Evolutionary conservation across 2,113 vertebrate species (phyloP).

Genomic region (Callaeas wilsoni): DNA sequence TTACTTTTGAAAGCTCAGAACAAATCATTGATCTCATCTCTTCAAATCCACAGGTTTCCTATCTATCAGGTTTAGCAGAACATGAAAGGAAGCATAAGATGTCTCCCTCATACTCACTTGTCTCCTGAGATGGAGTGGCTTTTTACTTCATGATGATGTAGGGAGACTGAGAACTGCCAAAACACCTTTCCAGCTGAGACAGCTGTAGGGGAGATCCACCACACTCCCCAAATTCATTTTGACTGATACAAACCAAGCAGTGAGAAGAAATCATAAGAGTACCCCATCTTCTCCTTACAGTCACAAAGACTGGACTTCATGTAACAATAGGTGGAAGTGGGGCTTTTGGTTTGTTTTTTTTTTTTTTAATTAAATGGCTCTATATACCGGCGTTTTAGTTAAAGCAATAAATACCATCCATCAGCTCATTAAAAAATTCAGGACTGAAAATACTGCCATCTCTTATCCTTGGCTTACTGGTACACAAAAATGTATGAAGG

Average conservation of each 20-base stretch:
- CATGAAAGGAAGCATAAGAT: not conserved
- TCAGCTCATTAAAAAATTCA: not conserved
- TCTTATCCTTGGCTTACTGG: not conserved
- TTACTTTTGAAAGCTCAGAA: not conserved
- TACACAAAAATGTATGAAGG: not conserved
- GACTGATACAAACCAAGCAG: not conserved
- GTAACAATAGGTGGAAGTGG: not conserved
- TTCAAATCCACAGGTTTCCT: not conserved
- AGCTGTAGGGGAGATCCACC: not conserved
- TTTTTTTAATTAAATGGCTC: not conserved
- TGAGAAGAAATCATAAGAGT: not conserved
- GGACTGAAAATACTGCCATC: not conserved
- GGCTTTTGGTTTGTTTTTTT: not conserved
- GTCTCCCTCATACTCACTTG: not conserved
- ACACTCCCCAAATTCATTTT: not conserved
- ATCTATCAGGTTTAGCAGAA: not conserved
- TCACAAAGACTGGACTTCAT: not conserved
- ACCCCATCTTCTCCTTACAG: not conserved
- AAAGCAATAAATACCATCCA: not conserved
- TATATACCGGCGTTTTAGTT: not conserved
- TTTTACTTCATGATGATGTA: not conserved
- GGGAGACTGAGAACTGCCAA: not conserved
- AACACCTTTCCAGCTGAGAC: not conserved
- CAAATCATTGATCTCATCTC: not conserved
- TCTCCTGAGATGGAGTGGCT: fast-evolving